These are phyloP conservation scores for Prunella himalayana DNA, from an alignment of 2,113 vertebrate genomes.

Conservation along the genomic window DNA sequence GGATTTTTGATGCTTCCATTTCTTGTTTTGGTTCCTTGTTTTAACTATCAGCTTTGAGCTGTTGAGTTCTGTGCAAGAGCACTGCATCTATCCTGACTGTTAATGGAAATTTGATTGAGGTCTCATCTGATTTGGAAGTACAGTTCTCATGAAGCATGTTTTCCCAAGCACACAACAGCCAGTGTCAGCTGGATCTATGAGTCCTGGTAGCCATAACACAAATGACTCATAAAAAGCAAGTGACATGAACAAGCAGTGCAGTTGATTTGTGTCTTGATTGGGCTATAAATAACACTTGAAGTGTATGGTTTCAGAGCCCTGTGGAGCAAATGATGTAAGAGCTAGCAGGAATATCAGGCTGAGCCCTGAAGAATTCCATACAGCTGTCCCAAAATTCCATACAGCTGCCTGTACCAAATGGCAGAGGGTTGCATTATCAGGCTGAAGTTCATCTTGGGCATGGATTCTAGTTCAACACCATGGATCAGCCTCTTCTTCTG, in stretches of 20 bases:
- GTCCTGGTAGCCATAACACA: not conserved
- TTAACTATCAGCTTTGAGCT: not conserved
- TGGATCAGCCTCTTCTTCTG: not conserved
- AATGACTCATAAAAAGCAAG: slow-evolving; percentile 20
- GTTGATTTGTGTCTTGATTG: not conserved
- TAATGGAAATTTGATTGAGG: not conserved
- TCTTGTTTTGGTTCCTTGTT: not conserved
- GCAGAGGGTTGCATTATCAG: not conserved
- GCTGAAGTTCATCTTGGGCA: not conserved
- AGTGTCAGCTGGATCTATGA: not conserved
- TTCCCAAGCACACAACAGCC: not conserved
- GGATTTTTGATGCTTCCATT: not conserved
- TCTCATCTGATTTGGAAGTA: not conserved
- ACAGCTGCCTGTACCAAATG: not conserved
- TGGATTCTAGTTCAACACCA: not conserved
- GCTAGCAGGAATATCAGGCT: not conserved
- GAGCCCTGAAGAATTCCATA: not conserved
- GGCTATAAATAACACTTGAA: not conserved
- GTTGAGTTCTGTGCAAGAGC: not conserved
- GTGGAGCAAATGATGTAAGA: not conserved
- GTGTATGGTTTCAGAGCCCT: not conserved
- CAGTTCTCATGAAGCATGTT: not conserved
- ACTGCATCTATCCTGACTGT: not conserved
- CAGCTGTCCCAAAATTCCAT: not conserved
- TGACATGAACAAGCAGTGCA: not conserved